phyloP scores from a whole-genome alignment of 2,888 invertebrate species.

The Hymenopus coronatus region DNA sequence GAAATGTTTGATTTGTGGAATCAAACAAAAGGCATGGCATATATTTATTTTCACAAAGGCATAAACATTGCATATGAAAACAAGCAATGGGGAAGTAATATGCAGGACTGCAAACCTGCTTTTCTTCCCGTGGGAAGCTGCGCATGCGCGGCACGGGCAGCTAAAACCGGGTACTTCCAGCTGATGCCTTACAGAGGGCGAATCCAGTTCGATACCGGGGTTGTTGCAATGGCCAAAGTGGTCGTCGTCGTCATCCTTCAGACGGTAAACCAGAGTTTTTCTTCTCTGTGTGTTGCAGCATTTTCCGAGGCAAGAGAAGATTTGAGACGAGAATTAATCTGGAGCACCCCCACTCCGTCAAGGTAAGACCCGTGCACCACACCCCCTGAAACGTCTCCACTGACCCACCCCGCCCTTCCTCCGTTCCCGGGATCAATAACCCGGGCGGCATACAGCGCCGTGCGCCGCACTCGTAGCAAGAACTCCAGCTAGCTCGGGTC shows the following conservation, averaged over 20 bases:
- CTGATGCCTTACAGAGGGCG: background rate
- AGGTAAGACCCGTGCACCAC: slow-evolving; percentile 8
- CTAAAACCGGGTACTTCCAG: background rate
- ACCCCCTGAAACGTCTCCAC: background rate
- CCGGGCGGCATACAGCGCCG: slow-evolving; percentile 14
- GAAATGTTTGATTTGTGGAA: background rate
- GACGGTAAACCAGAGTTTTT: background rate
- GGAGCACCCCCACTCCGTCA: background rate
- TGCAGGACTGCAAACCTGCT: background rate
- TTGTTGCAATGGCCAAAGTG: background rate
- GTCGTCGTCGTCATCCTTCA: background rate
- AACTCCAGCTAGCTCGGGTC: background rate
- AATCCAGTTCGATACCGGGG: background rate
- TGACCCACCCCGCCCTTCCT: background rate
- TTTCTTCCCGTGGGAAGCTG: background rate
- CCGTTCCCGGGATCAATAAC: slow-evolving; percentile 22
- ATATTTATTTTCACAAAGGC: background rate
- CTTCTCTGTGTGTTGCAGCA: background rate
- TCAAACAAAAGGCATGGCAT: background rate
- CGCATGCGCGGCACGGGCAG: background rate
- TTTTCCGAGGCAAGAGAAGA: background rate
- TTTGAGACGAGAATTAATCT: background rate
- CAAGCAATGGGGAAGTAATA: background rate
- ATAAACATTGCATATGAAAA: background rate
- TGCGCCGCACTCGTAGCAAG: background rate